These are phyloP conservation scores for Thelaira solivaga DNA, from an alignment of 2,888 invertebrate genomes.

Conservation along the genomic window DNA sequence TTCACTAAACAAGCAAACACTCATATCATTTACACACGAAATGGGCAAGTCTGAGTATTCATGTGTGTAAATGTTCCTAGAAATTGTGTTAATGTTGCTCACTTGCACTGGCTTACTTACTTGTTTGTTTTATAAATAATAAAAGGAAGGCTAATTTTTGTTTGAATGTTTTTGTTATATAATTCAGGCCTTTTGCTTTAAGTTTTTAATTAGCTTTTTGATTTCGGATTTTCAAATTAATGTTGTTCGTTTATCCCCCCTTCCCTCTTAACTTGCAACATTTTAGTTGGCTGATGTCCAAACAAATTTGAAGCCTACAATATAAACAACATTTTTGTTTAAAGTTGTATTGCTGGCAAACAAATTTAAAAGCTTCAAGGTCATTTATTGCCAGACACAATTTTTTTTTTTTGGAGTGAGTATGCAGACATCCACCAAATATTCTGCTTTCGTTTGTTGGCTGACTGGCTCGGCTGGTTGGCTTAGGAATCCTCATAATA, in stretches of 20 bases:
- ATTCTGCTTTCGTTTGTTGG: not conserved
- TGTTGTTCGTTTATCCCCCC: not conserved
- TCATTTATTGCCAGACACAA: not conserved
- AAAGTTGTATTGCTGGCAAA: not conserved
- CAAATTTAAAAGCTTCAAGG: not conserved
- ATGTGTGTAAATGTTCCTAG: too few species aligned
- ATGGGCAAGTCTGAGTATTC: too few species aligned
- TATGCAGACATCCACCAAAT: not conserved
- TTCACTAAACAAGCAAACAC: not conserved
- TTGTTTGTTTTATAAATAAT: too few species aligned
- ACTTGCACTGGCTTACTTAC: too few species aligned
- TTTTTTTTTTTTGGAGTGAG: not conserved
- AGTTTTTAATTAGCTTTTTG: constrained; percentile 32
- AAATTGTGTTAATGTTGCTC: too few species aligned
- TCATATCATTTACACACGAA: not conserved
- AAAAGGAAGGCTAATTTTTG: not conserved
- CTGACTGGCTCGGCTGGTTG: not conserved
- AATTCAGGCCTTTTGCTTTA: not conserved
- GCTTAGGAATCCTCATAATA: constrained; percentile 26
- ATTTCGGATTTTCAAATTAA: constrained; percentile 12
- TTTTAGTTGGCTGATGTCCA: constrained; percentile 9
- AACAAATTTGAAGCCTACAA: constrained; percentile 5
- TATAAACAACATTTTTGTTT: not conserved
- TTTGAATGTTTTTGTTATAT: not conserved
- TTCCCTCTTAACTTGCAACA: not conserved